phyloP scores from a whole-genome alignment of 2,113 vertebrate genomes.

The Pica pica region DNA sequence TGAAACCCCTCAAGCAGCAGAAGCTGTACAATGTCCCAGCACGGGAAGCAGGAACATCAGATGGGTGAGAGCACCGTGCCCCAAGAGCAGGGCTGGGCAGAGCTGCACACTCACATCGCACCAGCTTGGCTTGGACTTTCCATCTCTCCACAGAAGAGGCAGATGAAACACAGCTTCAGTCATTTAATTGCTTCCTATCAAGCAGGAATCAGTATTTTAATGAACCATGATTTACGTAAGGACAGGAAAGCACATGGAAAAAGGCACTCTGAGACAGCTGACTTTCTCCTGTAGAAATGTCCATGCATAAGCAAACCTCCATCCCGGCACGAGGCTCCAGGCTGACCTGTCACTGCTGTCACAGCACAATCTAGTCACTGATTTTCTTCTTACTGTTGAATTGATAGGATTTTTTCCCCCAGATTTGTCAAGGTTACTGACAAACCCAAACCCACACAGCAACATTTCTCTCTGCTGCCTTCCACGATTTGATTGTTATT shows the following conservation, averaged over 20 bases:
- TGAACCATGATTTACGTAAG: neutral
- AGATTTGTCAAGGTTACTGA: neutral
- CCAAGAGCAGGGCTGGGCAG: neutral
- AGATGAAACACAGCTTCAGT: neutral
- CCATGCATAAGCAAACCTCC: neutral
- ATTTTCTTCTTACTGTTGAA: neutral
- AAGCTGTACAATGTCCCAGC: neutral
- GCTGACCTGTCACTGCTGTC: neutral
- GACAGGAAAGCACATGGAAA: neutral
- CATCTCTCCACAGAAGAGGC: neutral
- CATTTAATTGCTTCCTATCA: slow-evolving; percentile 22
- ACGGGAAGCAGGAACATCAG: neutral
- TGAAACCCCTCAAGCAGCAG: neutral
- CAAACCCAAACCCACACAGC: neutral
- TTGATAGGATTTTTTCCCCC: neutral
- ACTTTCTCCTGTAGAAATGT: neutral
- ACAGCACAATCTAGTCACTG: neutral
- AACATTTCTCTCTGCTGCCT: neutral
- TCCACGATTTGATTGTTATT: rapidly evolving
- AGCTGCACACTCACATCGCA: rapidly evolving
- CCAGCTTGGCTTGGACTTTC: neutral
- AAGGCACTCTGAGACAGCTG: neutral
- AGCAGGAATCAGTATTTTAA: slow-evolving; percentile 11
- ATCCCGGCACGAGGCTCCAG: rapidly evolving
- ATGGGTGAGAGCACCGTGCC: neutral